Evolutionary conservation across 2,113 vertebrate species (phyloP), one percentile per base, ranked within the genome.

Genomic region (Sylvicapra grimmia): DNA sequence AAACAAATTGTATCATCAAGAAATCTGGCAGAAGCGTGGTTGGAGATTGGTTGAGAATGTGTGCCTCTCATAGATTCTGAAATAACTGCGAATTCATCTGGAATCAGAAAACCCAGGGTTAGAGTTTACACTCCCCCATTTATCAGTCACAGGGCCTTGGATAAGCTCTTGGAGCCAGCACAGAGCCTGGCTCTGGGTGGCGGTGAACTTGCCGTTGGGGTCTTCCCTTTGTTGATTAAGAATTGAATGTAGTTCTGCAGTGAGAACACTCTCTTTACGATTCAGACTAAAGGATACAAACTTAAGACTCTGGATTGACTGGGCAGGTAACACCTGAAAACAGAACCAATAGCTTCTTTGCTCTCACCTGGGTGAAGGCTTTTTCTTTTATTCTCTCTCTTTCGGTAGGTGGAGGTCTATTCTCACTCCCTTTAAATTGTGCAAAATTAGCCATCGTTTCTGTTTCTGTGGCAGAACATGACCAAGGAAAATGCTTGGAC

Each of bases 321-420:
- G n/a, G 1, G 25, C 88, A 5, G 56, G 12, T 65, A 80, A 25
- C 16, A 21, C 2, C 31, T 86, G 51, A 79, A 40, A 51, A 86
- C 8, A 87, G 18, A 27, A 12, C 27, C 12, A 68, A 44, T 68
- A n/a, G 44, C 33, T n/a, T 47, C 19, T 18, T 80, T 53, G 72
- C 77, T 86, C 15, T 59, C 58, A 40, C 13, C 49, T 3, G 10
- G 31, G n/a, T 85, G 33, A 56, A 80, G 53, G 14, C n/a, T 94
- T 91, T 21, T 23, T 40, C 61, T 59, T 23, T 89, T 47, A 6
- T n/a, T 51, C 33, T 87, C 5, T 23, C 33, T 12, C 33, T 44
- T 49, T 25, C 3, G 1, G 4, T 13, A 15, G 6, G 11, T 27
- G 11, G 4, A 31, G 1, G 2, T 65, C 11, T 59, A 2, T 25